Evolutionary conservation across 2,797 vertebrate genomes (phyloP).

Genomic region (Semotilus atromaculatus): DNA sequence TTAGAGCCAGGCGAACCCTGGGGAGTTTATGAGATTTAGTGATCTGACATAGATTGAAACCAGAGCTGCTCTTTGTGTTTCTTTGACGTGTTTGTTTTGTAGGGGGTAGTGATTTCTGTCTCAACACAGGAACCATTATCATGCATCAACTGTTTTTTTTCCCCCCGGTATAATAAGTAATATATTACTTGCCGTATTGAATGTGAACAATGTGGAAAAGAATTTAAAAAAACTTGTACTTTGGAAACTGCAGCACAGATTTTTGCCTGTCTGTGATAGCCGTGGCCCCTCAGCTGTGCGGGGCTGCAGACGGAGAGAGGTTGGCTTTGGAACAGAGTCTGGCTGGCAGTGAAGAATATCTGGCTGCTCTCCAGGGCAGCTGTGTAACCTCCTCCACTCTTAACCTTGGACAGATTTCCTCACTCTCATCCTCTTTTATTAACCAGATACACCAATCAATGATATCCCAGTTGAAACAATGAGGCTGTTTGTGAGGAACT

Average conservation of each 20-base stretch:
- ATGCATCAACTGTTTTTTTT: neutral
- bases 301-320: slow-evolving; percentile 52
- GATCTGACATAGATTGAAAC: slow-evolving; percentile 21
- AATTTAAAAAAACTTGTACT: neutral
- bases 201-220: neutral
- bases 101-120: neutral
- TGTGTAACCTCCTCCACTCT: slow-evolving; percentile 53
- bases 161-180: neutral
- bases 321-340: slow-evolving; percentile 57
- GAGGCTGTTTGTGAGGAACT: neutral
- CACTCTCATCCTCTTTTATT: slow-evolving; percentile 60
- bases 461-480: slow-evolving; percentile 22
- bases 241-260: neutral
- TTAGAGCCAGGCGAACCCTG: slow-evolving; percentile 45
- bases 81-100: slow-evolving; percentile 17
- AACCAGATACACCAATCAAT: slow-evolving; percentile 38
- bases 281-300: slow-evolving; percentile 40
- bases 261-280: slow-evolving; percentile 7
- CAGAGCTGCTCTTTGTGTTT: slow-evolving; percentile 21
- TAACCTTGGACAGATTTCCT: slow-evolving; percentile 54
- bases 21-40: slow-evolving; percentile 42
- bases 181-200: neutral
- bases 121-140: neutral
- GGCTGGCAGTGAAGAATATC: slow-evolving; percentile 50
- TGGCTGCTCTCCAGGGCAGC: slow-evolving; percentile 60